Evolutionary conservation across 2,888 invertebrate genomes (phyloP), one percentile per base, ranked within the genome.

Genomic region (Erynnis tages): DNA sequence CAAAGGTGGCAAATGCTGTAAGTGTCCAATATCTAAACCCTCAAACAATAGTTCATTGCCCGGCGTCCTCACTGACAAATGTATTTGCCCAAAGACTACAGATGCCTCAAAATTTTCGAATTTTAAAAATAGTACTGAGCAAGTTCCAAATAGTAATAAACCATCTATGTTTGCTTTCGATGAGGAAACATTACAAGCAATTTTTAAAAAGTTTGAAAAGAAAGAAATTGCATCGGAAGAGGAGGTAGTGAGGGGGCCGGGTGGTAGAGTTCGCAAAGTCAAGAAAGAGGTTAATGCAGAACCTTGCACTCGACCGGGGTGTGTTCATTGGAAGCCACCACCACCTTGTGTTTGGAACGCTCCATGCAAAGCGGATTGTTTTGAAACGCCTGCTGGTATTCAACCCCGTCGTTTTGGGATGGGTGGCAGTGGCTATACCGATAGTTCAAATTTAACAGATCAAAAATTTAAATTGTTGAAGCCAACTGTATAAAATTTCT

Each of bases 341-440:
- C 73, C 83, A 53, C 85, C 84, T 10, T 87, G 85, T 58, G 68
- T 83, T 40, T 86, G 84, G 82, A 72, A 86, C 58, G 67, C 71
- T 37, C 86, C 87, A 43, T 88, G 86, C 60, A 85, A 82, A 68
- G 86, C 86, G 1, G 86, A 85, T 60, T 85, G 85, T 66, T 86
- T 85, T 45, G 83, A 85, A 57, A 67, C 82, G 23, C 76, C 63
- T 1, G 71, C 72, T 16, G 76, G 74, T 19, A 73, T 78, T 35
- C 76, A 74, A 54, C 79, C 79, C 5, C 79, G 79, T 34, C 75
- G 76, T 54, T 70, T 65, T 4, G 57, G 74, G 27, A 50, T 53
- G 17, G 47, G 60, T 25, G 58, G 61, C 45, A 57, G 68, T 47
- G 70, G 67, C 37, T 66, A 61, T 48, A 57, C 27, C 40, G 50